Conservation (phyloP, 1,140 invertebrate genomes). For the Heliconius hewitsoni region DNA sequence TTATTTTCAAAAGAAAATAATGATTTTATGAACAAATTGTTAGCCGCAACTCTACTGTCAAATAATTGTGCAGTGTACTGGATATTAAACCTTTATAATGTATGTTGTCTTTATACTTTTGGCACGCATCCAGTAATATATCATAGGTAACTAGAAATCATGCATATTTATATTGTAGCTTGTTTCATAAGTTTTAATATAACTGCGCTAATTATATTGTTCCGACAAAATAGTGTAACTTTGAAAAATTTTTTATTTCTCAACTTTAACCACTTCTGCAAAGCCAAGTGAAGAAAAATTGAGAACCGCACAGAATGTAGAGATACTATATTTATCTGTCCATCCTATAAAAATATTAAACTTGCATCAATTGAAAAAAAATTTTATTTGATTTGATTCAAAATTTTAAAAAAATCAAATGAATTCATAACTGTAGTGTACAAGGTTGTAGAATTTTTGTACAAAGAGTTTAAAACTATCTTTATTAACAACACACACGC, state of each 20-base stretch:
- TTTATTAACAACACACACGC: neutral
- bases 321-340: neutral
- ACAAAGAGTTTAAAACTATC: neutral
- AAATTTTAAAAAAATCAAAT: too few relatives aligned
- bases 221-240: neutral
- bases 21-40: neutral
- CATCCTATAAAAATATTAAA: too few relatives aligned
- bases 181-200: neutral
- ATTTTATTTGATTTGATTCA: too few relatives aligned
- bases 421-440: too few relatives aligned
- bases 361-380: too few relatives aligned
- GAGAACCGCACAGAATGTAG: too few relatives aligned
- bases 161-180: conserved; percentile 8
- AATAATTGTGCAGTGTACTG: neutral
- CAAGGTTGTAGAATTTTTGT: neutral
- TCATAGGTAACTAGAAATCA: neutral
- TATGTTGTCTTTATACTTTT: neutral
- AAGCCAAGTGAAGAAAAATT: too few relatives aligned
- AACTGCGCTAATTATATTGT: neutral
- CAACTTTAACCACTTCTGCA: too few relatives aligned
- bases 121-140: neutral
- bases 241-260: neutral
- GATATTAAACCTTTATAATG: neutral
- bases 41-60: neutral
- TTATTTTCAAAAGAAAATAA: neutral